Percentiles rank a stretch among this genome's conserved stretches.
These are phyloP conservation scores for Poecile montanus DNA, from an alignment of 2,797 vertebrate genomes.

Conservation along the genomic window DNA sequence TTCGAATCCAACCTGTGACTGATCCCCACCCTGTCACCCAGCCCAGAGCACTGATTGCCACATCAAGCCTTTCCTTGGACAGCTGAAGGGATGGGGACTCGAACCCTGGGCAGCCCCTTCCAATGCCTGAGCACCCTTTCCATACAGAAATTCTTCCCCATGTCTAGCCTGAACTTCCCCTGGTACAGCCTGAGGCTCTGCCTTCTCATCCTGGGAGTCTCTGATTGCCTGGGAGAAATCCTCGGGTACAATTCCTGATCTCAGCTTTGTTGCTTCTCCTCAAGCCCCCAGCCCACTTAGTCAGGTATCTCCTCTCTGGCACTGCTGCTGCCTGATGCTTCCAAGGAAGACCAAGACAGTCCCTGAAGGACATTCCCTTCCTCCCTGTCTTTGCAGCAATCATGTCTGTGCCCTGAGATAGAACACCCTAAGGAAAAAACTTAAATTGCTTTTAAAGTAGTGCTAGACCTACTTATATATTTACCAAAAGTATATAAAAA, in stretches of 20 bases:
- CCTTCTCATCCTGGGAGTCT: background rate
- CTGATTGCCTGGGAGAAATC: background rate
- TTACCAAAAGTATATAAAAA: background rate
- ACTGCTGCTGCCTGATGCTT: background rate
- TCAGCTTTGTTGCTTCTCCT: background rate
- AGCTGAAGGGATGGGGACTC: background rate
- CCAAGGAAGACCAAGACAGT: background rate
- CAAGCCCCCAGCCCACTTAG: background rate
- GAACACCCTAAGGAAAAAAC: background rate
- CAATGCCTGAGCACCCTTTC: background rate
- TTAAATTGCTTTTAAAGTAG: background rate
- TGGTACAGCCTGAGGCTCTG: background rate
- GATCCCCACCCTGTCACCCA: background rate
- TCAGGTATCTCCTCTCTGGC: background rate
- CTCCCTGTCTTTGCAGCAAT: background rate
- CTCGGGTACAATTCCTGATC: background rate
- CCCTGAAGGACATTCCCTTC: background rate
- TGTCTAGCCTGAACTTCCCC: background rate
- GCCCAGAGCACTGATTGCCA: background rate
- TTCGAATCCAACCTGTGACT: fast-evolving
- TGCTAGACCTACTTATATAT: background rate
- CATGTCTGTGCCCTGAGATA: background rate
- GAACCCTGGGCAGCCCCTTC: background rate
- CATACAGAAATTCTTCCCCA: background rate
- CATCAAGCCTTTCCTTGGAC: background rate